Conservation (phyloP, 2,888 invertebrate species). For the Apocheima hispidaria region DNA sequence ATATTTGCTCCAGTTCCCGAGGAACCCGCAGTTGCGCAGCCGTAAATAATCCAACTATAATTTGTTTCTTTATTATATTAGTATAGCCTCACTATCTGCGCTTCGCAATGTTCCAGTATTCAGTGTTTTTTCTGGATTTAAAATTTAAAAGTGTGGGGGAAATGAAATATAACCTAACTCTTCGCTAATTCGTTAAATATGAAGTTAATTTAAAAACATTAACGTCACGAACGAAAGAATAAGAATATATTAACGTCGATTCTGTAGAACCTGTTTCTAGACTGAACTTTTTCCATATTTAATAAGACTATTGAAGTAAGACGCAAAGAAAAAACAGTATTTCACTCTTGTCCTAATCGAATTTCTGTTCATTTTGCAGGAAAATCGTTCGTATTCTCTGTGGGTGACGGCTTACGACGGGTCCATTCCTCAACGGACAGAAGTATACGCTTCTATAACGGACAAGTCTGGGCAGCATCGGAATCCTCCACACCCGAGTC, state of each 20-base stretch:
- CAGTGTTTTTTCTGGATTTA: not conserved
- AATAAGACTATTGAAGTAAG: no score
- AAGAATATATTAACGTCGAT: no score
- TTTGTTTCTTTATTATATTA: slow-evolving; percentile 1
- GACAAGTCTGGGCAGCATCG: slow-evolving; percentile 65
- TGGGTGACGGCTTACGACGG: slow-evolving; percentile 79
- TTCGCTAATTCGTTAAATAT: no score
- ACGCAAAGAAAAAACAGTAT: no score
- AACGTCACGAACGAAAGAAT: no score
- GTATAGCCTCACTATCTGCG: not conserved
- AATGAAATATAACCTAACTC: not conserved
- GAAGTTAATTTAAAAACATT: no score
- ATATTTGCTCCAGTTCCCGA: not conserved
- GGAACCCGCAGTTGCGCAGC: not conserved
- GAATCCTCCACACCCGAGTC: slow-evolving; percentile 65
- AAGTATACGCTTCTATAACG: slow-evolving; percentile 74
- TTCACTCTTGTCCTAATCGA: not conserved
- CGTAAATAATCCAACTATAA: slow-evolving; percentile 1
- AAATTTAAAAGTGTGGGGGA: no score
- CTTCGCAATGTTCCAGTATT: not conserved
- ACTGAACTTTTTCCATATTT: not conserved
- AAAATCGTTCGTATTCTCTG: slow-evolving; percentile 74
- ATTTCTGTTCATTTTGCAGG: slow-evolving; percentile 54
- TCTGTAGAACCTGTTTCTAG: no score
- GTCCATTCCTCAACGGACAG: slow-evolving; percentile 73